A percentile compares a stretch with the other conserved stretches of the same genome.
Conservation (phyloP, 1,140 invertebrate species). For the Globodera ellingtonae region DNA sequence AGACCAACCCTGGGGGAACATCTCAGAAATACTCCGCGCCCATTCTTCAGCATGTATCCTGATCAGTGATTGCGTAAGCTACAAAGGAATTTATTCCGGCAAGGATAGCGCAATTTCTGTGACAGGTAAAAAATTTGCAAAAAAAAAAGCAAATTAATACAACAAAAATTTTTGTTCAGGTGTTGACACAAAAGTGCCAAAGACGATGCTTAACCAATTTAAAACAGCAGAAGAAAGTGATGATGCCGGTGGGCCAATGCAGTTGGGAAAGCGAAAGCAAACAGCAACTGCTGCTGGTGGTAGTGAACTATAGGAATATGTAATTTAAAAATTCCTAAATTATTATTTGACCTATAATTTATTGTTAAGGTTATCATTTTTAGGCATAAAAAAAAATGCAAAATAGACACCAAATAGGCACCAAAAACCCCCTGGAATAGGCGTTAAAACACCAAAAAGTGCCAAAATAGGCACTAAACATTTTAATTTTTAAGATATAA, state of each 20-base stretch:
- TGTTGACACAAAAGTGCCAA: background rate
- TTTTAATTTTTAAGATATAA: no score
- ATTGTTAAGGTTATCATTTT: background rate
- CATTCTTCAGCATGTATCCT: constrained; percentile 9
- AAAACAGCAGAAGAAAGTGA: background rate
- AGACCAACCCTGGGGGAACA: background rate
- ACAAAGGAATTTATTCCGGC: constrained; percentile 17
- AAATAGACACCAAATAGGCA: background rate
- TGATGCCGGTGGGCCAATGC: background rate
- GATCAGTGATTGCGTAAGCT: constrained; percentile 17
- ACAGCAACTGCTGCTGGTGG: background rate
- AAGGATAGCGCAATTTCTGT: background rate
- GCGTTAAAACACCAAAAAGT: no score
- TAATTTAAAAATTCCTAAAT: no score
- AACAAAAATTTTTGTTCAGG: background rate
- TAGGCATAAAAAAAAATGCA: background rate
- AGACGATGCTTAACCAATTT: constrained; percentile 4
- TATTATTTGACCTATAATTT: no score
- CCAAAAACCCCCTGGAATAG: background rate
- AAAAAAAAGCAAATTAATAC: background rate
- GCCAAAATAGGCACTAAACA: no score
- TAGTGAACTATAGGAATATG: background rate
- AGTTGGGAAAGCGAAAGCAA: no score
- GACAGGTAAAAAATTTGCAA: background rate
- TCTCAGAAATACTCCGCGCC: background rate